Conservation (phyloP, 2,888 invertebrate species). For the Carabus problematicus region DNA sequence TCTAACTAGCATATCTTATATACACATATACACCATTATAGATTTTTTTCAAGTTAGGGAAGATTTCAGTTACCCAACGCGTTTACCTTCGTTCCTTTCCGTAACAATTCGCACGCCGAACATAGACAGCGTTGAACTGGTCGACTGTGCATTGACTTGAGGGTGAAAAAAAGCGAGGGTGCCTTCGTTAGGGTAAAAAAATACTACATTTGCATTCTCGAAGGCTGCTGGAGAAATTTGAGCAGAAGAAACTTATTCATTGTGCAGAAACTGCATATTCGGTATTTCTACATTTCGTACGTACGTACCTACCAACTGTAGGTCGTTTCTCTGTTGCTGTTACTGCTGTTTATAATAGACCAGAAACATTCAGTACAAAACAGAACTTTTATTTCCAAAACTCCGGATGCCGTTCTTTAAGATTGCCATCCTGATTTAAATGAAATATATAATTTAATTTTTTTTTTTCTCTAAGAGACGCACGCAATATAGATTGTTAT, state of each 20-base stretch:
- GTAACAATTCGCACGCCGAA: constrained; percentile 49
- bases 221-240: constrained; percentile 52
- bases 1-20: constrained; percentile 61
- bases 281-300: too few relatives aligned
- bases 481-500: too few relatives aligned
- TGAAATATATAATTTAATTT: constrained; percentile 35
- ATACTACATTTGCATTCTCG: constrained; percentile 60
- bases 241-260: too few relatives aligned
- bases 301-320: too few relatives aligned
- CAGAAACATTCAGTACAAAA: too few relatives aligned
- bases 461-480: background rate
- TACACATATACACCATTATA: constrained; percentile 61
- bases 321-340: too few relatives aligned
- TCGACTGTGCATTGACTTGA: constrained; percentile 56
- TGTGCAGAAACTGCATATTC: too few relatives aligned
- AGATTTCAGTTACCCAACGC: constrained; percentile 54
- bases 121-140: constrained; percentile 49
- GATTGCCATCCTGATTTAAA: constrained; percentile 13
- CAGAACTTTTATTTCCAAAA: too few relatives aligned
- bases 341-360: too few relatives aligned
- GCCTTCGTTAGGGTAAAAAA: constrained; percentile 60
- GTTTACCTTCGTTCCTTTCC: constrained; percentile 50
- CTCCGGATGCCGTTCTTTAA: background rate
- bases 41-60: constrained; percentile 60
- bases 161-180: constrained; percentile 61